Base-by-base conservation (phyloP, 2,888 invertebrate genomes). In the Mythimna lalbum region DNA sequence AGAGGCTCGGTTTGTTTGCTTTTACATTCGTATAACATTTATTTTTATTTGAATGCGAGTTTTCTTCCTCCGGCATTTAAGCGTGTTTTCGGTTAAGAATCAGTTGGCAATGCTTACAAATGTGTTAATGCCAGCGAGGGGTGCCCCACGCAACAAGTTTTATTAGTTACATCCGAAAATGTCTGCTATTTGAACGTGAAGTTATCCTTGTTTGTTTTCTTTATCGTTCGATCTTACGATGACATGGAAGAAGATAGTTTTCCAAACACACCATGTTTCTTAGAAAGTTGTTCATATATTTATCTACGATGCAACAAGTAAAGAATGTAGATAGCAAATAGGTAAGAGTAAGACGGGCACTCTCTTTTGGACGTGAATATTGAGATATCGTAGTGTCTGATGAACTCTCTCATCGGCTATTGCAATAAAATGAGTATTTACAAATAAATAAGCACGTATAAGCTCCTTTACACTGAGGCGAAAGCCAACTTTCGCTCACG, bases 401-500 rank as follows among this genome's bases (percentile, higher is more conserved):
- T 64, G 53, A 59, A 73, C 75, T 74, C 70, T 83, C 73, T 78
- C 76, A 80, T 82, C 79, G 80, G 78, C 84, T 59, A 80, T 78
- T 65, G 80, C 80, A 84, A 82, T 84, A 82, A 85, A 87, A 78
- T 78, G 77, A 74, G 72, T 71, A 57, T 63, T 66, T 65, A 66
- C 81, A 79, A 78, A 83, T 87, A 83, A 78, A 79, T 74, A 75
- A 69, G 67, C 68, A 76, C 59, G 60, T 72, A 62, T 63, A 72
- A 71, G 52, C 77, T 75, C 55, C 49, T 71, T 69, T 60, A 72
- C 53, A 82, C 76, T 75, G 70, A 76, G 79, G 69, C 72, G 76
- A 84, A 80, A 82, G 81, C 83, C 49, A 73, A 78, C 78, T 83
- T 82, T 84, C 83, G 82, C 85, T 88, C 88, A 85, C 86, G 83